phyloP scores from a whole-genome alignment of 2,888 invertebrate genomes.

The Suillia variegata region DNA sequence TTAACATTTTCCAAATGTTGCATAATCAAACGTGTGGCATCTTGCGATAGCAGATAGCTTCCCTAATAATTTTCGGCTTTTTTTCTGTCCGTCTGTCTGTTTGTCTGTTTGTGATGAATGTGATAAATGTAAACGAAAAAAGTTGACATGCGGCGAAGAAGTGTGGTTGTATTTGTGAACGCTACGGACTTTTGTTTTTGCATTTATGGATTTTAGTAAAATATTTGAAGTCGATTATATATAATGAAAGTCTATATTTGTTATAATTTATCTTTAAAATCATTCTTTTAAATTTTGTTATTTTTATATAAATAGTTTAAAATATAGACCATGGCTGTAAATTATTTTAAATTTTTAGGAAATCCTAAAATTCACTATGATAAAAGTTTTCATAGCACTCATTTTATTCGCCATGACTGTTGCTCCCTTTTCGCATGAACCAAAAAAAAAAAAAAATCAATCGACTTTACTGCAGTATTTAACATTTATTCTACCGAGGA shows the following conservation, averaged over 20 bases:
- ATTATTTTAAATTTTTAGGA: too few relatives aligned
- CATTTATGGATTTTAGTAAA: too few relatives aligned
- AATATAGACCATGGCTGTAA: too few relatives aligned
- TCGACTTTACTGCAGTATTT: background rate
- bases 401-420: background rate
- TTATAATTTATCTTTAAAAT: too few relatives aligned
- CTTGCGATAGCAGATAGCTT: constrained; percentile 41
- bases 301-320: too few relatives aligned
- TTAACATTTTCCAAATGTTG: constrained; percentile 38
- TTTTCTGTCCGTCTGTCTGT: background rate
- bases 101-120: background rate
- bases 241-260: too few relatives aligned
- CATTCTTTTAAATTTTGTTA: too few relatives aligned
- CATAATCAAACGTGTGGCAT: constrained; percentile 48
- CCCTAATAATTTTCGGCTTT: too few relatives aligned
- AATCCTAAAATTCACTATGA: too few relatives aligned
- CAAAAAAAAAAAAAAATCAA: background rate
- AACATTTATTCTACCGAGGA: background rate
- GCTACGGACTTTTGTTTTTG: too few relatives aligned
- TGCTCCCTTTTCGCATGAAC: background rate
- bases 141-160: constrained; percentile 8
- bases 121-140: constrained; percentile 34
- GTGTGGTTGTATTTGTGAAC: background rate
- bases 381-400: background rate
- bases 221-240: too few relatives aligned